Evolutionary conservation across 2,797 vertebrate species (phyloP), one percentile per base, ranked within the genome.

Genomic region (Falco peregrinus): DNA sequence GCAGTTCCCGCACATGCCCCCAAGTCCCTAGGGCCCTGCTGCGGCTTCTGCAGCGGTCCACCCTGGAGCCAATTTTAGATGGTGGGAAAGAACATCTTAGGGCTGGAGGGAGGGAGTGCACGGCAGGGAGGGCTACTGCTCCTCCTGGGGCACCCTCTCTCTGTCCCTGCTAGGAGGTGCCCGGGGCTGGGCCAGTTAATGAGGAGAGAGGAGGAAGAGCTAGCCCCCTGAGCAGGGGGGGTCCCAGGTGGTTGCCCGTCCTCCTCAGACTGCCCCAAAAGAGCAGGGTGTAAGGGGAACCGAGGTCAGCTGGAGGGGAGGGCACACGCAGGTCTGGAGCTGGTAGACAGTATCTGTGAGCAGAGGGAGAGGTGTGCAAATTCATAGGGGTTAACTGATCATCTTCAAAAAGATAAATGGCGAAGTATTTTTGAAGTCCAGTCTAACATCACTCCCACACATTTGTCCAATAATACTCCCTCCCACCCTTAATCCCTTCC

Each of bases 211-310:
- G 8, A 48, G 45, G 31, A 39, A 83, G 87, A 89, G 21, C 6
- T 21, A 56, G 11, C 4, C 5, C 16, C 8, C 7, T 0, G 0
- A 51, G 10, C 2, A 9, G 1, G 2, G 3, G 35, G 57, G 80
- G 21, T 5, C 9, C 26, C 35, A 25, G n/a, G 19, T 18, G 70
- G 21, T 41, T 84, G 39, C 33, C 37, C 4, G 2, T 50, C 37
- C 25, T 71, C 12, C 26, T 64, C 70, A 24, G 6, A 2, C 43
- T 21, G 47, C 22, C 53, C 75, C 47, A 35, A 13, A 57, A 20
- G 16, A 82, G 53, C 50, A 7, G 10, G 22, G 22, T 2, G 2
- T 20, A 26, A 76, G 21, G 41, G 9, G 25, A 68, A 5, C 20
- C 33, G 47, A 47, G 56, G 13, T 8, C 47, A 43, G 20, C 43